Evolutionary conservation across 2,888 invertebrate species (phyloP).

Genomic region (Euplagia quadripunctaria): DNA sequence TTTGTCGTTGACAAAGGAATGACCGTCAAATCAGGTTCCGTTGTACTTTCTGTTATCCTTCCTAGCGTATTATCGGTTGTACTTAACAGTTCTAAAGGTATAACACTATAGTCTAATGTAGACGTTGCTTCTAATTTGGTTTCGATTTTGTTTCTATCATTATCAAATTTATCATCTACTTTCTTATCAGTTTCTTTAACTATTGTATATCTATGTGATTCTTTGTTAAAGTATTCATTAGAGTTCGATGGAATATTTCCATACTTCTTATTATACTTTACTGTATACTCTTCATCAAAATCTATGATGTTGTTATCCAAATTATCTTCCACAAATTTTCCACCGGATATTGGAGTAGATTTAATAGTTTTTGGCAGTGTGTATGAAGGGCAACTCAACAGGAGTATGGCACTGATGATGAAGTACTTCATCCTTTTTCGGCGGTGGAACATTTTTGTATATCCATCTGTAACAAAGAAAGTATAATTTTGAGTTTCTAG

Average conservation of each 20-base stretch:
- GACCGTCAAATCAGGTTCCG: slow-evolving; percentile 75
- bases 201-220: slow-evolving; percentile 75
- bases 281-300: slow-evolving; percentile 76
- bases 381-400: slow-evolving; percentile 56
- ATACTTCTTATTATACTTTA: slow-evolving; percentile 75
- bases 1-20: slow-evolving; percentile 75
- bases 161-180: slow-evolving; percentile 30
- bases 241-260: slow-evolving; percentile 68
- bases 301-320: slow-evolving; percentile 79
- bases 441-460: slow-evolving; percentile 70
- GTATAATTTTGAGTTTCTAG: neutral
- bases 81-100: slow-evolving; percentile 79
- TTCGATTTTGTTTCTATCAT: slow-evolving; percentile 46
- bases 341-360: slow-evolving; percentile 51
- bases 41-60: slow-evolving; percentile 73
- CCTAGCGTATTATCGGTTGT: slow-evolving; percentile 72
- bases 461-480: slow-evolving; percentile 76
- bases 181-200: slow-evolving; percentile 58
- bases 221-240: slow-evolving; percentile 67
- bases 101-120: slow-evolving; percentile 71
- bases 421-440: slow-evolving; percentile 74
- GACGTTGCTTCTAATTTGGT: slow-evolving; percentile 61
- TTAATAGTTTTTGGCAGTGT: slow-evolving; percentile 64
- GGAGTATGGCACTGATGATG: slow-evolving; percentile 68
- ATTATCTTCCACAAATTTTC: slow-evolving; percentile 60